Conservation (phyloP, 2,888 invertebrate genomes). For the Ophion ventricosus region DNA sequence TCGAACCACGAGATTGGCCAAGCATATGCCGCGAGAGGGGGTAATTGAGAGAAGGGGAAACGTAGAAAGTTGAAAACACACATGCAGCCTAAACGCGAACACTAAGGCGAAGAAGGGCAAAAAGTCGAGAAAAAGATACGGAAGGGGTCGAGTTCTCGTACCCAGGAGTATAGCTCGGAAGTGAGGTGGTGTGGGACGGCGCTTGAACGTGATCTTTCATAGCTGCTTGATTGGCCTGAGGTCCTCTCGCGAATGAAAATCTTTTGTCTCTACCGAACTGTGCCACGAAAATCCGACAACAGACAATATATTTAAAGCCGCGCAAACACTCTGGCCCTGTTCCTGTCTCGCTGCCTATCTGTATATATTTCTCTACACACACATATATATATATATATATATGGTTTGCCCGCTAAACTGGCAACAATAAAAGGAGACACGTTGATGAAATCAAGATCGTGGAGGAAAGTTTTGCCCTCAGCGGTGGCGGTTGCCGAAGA, state of each 20-base stretch:
- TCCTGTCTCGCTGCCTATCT: constrained; percentile 1
- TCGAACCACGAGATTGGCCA: constrained; percentile 15
- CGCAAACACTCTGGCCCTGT: constrained; percentile 34
- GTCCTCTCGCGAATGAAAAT: constrained; percentile 69
- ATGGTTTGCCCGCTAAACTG: constrained; percentile 72
- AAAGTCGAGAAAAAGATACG: constrained; percentile 28
- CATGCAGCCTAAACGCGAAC: not conserved
- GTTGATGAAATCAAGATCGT: constrained; percentile 82
- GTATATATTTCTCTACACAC: not conserved
- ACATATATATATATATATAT: constrained; percentile 20
- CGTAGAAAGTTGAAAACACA: not conserved
- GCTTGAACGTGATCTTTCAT: constrained; percentile 83
- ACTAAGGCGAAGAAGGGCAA: constrained; percentile 33
- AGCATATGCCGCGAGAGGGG: not conserved
- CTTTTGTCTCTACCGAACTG: constrained; percentile 75
- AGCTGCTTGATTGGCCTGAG: constrained; percentile 82
- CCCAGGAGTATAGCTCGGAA: constrained; percentile 69
- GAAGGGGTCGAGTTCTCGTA: constrained; percentile 69
- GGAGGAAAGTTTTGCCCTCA: constrained; percentile 75
- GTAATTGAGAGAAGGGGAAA: not conserved
- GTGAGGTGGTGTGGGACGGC: constrained; percentile 61
- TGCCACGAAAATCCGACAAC: constrained; percentile 16
- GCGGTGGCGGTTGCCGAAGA: constrained; percentile 44
- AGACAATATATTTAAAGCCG: constrained; percentile 80
- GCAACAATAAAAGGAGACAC: constrained; percentile 82